These are phyloP conservation scores for Scrobipalpa atriplicella DNA, from an alignment of 2,888 invertebrate genomes.

Conservation along the genomic window DNA sequence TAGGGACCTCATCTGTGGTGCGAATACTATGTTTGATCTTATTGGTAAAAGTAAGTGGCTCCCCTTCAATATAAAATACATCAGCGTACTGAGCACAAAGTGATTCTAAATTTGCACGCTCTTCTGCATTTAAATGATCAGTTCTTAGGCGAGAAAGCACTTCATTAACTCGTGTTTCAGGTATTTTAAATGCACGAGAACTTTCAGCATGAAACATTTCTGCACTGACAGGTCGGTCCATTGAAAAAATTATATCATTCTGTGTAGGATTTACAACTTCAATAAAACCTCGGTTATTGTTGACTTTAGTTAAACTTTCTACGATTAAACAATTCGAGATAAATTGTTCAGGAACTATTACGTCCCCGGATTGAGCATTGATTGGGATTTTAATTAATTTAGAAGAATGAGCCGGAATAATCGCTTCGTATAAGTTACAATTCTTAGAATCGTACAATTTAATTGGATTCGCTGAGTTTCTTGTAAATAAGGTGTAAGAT, in stretches of 20 bases:
- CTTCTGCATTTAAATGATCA: conserved; percentile 12
- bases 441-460: conserved; percentile 32
- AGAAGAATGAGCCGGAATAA: conserved; percentile 26
- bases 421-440: conserved; percentile 32
- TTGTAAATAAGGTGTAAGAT: conserved; percentile 32
- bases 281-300: not conserved
- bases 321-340: not conserved
- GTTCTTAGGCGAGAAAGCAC: not conserved
- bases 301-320: not conserved
- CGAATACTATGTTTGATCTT: conserved; percentile 23
- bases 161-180: not conserved
- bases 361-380: not conserved
- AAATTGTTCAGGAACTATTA: not conserved
- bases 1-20: conserved; percentile 30
- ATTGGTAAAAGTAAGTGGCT: conserved; percentile 6
- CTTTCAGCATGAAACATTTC: not conserved
- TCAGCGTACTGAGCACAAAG: conserved; percentile 12
- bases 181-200: not conserved
- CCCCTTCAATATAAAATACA: conserved; percentile 5
- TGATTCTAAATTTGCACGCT: not conserved
- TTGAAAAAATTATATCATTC: conserved; percentile 8
- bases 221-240: not conserved
- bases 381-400: conserved; percentile 11
- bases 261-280: conserved; percentile 1
- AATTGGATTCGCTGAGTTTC: conserved; percentile 30